Percentiles rank a stretch among this genome's conserved stretches.
phyloP scores from a whole-genome alignment of 1,140 invertebrate species.

The Brachionus koreanus region DNA sequence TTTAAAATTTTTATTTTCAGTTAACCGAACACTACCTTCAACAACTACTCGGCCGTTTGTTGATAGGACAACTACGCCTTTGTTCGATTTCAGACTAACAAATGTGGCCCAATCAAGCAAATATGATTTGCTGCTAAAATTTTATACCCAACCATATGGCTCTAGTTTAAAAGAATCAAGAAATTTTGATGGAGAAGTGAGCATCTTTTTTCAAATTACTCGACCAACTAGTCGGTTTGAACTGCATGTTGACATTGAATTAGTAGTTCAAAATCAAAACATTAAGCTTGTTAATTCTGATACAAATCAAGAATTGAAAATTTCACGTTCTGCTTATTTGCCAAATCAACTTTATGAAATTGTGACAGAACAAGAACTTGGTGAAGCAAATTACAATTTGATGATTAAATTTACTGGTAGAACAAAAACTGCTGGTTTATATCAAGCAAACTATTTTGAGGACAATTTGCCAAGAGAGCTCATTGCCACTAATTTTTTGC shows the following conservation, averaged over 20 bases:
- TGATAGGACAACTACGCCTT: background rate
- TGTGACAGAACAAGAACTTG: background rate
- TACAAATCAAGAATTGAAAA: background rate
- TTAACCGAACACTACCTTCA: background rate
- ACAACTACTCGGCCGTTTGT: background rate
- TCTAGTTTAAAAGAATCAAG: background rate
- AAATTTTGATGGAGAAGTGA: background rate
- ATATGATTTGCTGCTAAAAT: slow-evolving; percentile 10
- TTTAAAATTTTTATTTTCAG: background rate
- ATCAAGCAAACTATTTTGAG: background rate
- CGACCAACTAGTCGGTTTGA: background rate
- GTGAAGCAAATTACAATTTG: background rate
- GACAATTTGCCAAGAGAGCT: background rate
- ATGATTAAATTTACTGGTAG: background rate
- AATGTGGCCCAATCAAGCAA: background rate
- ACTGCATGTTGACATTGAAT: background rate
- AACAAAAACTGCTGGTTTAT: background rate
- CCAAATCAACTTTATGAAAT: slow-evolving; percentile 30
- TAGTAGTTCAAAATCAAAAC: background rate
- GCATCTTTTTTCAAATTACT: background rate
- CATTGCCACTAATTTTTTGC: slow-evolving; percentile 23
- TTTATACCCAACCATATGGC: slow-evolving; percentile 8
- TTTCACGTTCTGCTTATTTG: background rate
- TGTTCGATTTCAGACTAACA: slow-evolving; percentile 15
- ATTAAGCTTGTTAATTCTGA: background rate